Evolutionary conservation across 2,113 vertebrate species (phyloP), one percentile per base, ranked within the genome.

Genomic region (Pampusana beccarii): DNA sequence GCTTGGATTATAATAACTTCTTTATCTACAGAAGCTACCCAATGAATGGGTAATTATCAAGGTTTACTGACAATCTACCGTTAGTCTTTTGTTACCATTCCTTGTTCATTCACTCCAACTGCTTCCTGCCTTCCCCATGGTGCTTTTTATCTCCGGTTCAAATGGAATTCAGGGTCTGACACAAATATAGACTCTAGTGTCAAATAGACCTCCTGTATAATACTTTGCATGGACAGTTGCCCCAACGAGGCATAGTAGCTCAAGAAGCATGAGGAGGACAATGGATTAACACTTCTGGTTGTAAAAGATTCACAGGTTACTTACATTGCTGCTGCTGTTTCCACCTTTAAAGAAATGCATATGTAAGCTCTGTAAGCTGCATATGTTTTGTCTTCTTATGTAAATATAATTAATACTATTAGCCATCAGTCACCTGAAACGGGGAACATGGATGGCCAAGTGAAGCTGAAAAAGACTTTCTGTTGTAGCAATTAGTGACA

Each of bases 11-110:
- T 92, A 95, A 95, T 81, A 21, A 58, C 70, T 90, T 95, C 89
- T 95, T 97, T 96, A 92, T 95, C 70, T 60, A 16, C 69, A 69
- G 95, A 91, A 96, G 40, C 61, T 96, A 57, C 77, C 58, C 65
- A 69, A 21, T 95, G 91, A 97, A 95, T 94, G 61, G 44, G 70
- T 75, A 69, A 95, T 95, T 91, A 80, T 94, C 54, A 79, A 87
- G 18, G 84, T 95, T 96, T 96, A 75, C 73, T 92, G 93, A 92
- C 94, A 85, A 42, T 89, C 86, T 72, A 51, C 73, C 3, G 0
- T 90, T 92, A 72, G 84, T 48, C 66, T 75, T 95, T 82, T 95
- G 65, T 94, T 72, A 58, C 36, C 17, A 4, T 85, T 89, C 28
- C 60, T 94, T 92, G 73, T 91, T 82, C 80, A 36, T 92, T 95